Evolutionary conservation across 2,888 invertebrate species (phyloP).

Genomic region (Ceratothoa steindachneri): DNA sequence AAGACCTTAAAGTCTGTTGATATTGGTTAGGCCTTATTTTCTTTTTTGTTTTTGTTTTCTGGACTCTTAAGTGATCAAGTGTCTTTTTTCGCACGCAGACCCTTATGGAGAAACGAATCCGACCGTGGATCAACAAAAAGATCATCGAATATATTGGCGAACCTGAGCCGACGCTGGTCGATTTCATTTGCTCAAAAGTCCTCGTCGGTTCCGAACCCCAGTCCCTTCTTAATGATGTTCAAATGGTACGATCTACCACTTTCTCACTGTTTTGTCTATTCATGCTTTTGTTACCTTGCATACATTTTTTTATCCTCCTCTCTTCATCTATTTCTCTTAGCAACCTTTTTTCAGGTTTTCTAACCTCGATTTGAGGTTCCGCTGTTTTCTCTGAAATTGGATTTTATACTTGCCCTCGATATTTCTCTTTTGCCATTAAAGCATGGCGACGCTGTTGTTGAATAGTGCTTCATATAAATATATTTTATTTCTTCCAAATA

Average conservation of each 20-base stretch:
- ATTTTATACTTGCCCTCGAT: no score
- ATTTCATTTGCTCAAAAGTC: conserved; percentile 98
- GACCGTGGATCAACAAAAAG: conserved; percentile 99
- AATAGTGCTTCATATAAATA: no score
- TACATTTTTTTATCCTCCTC: conserved; percentile 25
- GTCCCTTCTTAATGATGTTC: conserved; percentile 94
- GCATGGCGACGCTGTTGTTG: no score
- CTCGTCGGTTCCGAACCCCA: conserved; percentile 87
- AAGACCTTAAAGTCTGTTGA: no score
- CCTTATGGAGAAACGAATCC: conserved; percentile 91
- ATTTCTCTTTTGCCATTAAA: no score
- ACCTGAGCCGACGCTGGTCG: conserved; percentile 95
- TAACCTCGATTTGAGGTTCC: no score
- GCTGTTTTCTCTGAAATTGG: no score
- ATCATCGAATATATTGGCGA: conserved; percentile 99
- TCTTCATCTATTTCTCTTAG: conserved; percentile 14
- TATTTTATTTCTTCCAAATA: no score
- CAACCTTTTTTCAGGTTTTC: conserved; percentile 7
- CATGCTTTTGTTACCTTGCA: conserved; percentile 3
- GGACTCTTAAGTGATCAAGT: no score
- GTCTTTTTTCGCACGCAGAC: conserved; percentile 54
- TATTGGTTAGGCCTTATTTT: neutral
- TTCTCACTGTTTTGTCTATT: conserved; percentile 49
- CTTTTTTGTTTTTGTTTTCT: neutral
- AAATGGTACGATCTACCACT: conserved; percentile 94